These are phyloP conservation scores for Platyscapa corneri DNA, from an alignment of 1,140 invertebrate species.

Conservation along the genomic window DNA sequence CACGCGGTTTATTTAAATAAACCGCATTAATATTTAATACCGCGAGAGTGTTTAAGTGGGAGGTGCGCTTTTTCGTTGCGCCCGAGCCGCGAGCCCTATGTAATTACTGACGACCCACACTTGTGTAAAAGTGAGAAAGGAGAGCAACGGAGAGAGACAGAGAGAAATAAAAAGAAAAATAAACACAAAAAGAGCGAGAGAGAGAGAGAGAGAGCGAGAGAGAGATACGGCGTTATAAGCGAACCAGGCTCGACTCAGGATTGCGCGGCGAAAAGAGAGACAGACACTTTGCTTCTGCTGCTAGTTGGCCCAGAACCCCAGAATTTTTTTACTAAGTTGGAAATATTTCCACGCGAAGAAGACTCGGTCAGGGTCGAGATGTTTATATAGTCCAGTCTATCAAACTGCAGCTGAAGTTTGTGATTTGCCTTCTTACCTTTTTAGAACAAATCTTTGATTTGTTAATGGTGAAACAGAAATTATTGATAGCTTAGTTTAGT, in stretches of 20 bases:
- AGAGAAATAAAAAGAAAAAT: not conserved
- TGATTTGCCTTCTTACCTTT: no score
- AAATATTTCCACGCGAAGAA: constrained; percentile 5
- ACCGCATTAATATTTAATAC: constrained; percentile 69
- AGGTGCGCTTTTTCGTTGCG: constrained; percentile 55
- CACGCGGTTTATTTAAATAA: constrained; percentile 66
- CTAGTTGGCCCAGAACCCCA: not conserved
- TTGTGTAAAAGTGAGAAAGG: constrained; percentile 6
- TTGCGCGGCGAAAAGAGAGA: not conserved
- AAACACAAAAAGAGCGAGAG: not conserved
- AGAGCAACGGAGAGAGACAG: constrained; percentile 14
- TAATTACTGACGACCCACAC: constrained; percentile 65
- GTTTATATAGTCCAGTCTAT: not conserved
- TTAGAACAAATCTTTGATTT: no score
- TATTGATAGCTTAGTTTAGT: no score
- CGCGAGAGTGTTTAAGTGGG: constrained; percentile 64
- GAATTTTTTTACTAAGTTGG: not conserved
- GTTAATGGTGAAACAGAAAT: no score
- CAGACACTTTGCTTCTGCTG: not conserved
- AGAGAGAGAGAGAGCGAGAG: not conserved
- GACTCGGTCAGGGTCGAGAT: not conserved
- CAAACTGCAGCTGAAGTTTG: not conserved
- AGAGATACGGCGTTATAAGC: not conserved
- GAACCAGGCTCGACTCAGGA: constrained; percentile 11
- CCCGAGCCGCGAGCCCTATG: constrained; percentile 59